Percentiles rank a stretch among this genome's conserved stretches.
Evolutionary conservation across 2,797 vertebrate genomes (phyloP).

Genomic region (Coilia nasus): DNA sequence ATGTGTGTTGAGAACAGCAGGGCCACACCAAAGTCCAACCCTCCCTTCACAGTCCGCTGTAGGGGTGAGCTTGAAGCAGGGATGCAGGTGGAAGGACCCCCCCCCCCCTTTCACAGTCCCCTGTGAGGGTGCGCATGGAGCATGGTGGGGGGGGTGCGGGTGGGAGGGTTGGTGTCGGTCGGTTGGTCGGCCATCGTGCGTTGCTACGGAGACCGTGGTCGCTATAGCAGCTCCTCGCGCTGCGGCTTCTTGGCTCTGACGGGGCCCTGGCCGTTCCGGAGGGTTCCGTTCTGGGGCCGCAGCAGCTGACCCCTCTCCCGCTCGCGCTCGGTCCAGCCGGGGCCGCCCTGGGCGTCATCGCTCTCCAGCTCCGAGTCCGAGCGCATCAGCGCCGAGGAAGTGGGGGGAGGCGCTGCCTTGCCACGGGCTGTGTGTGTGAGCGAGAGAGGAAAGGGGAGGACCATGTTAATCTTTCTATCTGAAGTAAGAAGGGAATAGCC

Average conservation of each 20-base stretch:
- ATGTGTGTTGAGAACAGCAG: neutral
- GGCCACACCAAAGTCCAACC: conserved; percentile 8
- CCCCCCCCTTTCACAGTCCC: neutral
- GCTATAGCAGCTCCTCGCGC: conserved; percentile 91
- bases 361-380: conserved; percentile 97
- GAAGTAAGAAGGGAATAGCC: no score
- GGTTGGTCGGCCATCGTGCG: conserved; percentile 44
- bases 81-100: neutral
- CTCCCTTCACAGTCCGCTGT: neutral
- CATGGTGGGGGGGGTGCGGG: neutral
- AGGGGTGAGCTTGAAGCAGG: neutral
- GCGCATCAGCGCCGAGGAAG: conserved; percentile 93
- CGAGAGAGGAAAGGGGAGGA: no score
- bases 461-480: no score
- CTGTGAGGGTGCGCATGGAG: neutral
- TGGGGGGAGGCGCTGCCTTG: conserved; percentile 80
- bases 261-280: conserved; percentile 89
- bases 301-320: conserved; percentile 91
- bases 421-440: conserved; percentile 74
- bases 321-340: conserved; percentile 89
- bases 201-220: neutral
- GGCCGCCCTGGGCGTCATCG: conserved; percentile 87
- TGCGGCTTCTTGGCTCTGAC: conserved; percentile 80
- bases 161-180: conserved; percentile 56
- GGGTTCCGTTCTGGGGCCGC: conserved; percentile 88